These are phyloP conservation scores for Macrochelys suwanniensis DNA, from an alignment of 2,797 vertebrate genomes.

Conservation along the genomic window DNA sequence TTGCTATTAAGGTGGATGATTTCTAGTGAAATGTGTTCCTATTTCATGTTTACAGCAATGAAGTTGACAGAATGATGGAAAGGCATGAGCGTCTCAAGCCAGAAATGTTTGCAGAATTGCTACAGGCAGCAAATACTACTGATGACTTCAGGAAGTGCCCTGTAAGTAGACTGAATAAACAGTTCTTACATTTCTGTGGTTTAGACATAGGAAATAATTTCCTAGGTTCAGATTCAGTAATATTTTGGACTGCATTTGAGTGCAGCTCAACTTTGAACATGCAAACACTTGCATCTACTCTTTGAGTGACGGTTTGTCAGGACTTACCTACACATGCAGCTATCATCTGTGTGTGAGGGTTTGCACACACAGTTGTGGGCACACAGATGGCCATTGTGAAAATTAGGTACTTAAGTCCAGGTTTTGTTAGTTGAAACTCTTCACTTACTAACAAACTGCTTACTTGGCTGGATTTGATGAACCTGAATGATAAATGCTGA, in stretches of 20 bases:
- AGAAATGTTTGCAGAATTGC: conserved; percentile 94
- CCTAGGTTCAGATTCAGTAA: background rate
- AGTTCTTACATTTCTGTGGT: background rate
- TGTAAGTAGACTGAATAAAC: conserved; percentile 81
- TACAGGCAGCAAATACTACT: conserved; percentile 92
- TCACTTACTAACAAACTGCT: fast-evolving
- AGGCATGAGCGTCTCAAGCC: conserved; percentile 91
- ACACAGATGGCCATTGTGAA: background rate
- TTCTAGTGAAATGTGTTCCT: background rate
- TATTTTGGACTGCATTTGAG: background rate
- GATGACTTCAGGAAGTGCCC: conserved; percentile 97
- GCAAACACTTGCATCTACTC: background rate
- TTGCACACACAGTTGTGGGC: background rate
- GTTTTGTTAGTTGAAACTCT: background rate
- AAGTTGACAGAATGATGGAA: conserved; percentile 85
- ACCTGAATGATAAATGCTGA: background rate
- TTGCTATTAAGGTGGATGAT: background rate
- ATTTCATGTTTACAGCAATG: conserved; percentile 77
- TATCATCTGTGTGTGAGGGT: background rate
- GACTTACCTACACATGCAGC: background rate
- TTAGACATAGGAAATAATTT: background rate
- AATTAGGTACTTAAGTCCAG: fast-evolving
- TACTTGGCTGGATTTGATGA: background rate
- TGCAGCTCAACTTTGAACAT: background rate
- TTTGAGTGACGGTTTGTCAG: background rate